Conservation (phyloP, 1,140 invertebrate species). For the Leptinotarsa undecemlineata region DNA sequence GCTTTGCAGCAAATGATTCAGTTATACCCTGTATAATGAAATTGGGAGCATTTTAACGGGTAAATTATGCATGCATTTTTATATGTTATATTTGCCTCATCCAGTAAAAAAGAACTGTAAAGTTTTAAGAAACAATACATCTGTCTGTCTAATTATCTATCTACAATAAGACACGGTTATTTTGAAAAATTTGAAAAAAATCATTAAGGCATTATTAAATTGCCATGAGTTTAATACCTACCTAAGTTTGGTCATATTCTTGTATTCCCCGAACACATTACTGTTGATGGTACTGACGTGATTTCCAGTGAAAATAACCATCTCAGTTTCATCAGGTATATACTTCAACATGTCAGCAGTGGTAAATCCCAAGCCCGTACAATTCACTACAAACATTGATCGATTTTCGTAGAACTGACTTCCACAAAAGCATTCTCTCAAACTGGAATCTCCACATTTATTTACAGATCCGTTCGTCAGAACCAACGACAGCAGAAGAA, state of each 20-base stretch:
- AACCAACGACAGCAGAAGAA: not conserved
- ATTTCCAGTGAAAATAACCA: conserved; percentile 79
- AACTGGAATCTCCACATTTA: conserved; percentile 9
- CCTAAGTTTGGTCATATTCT: conserved; percentile 62
- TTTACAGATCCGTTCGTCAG: conserved; percentile 13
- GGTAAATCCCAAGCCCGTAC: conserved; percentile 66
- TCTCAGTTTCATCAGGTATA: conserved; percentile 69
- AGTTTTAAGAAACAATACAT: too few species aligned
- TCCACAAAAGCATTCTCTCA: conserved; percentile 60
- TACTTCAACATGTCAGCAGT: conserved; percentile 64
- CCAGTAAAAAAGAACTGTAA: too few species aligned
- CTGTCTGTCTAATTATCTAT: too few species aligned
- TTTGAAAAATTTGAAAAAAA: too few species aligned
- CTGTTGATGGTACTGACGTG: conserved; percentile 65
- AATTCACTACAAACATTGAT: conserved; percentile 71
- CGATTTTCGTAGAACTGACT: conserved; percentile 58
- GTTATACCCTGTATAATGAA: too few species aligned
- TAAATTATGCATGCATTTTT: too few species aligned
- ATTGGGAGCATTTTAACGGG: too few species aligned
- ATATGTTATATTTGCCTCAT: too few species aligned
- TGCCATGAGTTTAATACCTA: not conserved
- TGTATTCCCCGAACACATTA: conserved; percentile 72
- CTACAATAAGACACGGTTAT: too few species aligned
- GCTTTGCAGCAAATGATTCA: too few species aligned
- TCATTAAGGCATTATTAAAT: not conserved